Base-by-base conservation (phyloP, 2,113 vertebrate genomes). In the Bubo bubo region DNA sequence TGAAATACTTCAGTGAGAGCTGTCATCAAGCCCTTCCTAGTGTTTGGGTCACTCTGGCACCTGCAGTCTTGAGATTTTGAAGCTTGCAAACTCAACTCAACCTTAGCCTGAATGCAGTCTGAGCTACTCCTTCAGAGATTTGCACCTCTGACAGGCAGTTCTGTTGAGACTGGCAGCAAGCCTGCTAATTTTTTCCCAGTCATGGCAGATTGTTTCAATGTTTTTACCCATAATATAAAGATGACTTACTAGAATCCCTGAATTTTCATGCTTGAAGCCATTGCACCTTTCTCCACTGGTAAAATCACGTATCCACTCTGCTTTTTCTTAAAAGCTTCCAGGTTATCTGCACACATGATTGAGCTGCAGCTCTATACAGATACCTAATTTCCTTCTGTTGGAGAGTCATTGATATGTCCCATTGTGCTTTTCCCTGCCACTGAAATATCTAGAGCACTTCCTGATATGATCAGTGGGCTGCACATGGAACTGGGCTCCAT, bases 161-260 rank as follows among this genome's bases (percentile, higher is more conserved):
- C 74, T 95, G 34, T 64, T 89, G 89, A 79, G 49, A 64, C 43
- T 91, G 76, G 49, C 22, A 95, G 41, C n/a, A 87, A 87, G 43
- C 34, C 34, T 87, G 11, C 10, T 79, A 72, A 87, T 92, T 81
- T 94, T 94, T 88, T 95, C 60, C 45, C 58, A 81, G 34, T 72
- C 30, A 10, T 79, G 32, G 58, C 30, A 81, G 76, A 79, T 63
- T 53, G 41, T 62, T 91, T 85, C 70, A 50, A 34, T 41, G 32
- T n/a, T 60, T 83, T 86, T 83, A 55, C 8, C 14, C 6, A 49
- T 49, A 52, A 28, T 45, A 43, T 45, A 30, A 94, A 88, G 45
- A 27, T 11, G 6, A 9, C 75, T 19, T 55, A 6, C 21, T 56
- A 10, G 35, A 88, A 91, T 68, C 49, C 43, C 35, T 85, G 19